Evolutionary conservation across 2,113 vertebrate species (phyloP).

Genomic region (Calypte anna): DNA sequence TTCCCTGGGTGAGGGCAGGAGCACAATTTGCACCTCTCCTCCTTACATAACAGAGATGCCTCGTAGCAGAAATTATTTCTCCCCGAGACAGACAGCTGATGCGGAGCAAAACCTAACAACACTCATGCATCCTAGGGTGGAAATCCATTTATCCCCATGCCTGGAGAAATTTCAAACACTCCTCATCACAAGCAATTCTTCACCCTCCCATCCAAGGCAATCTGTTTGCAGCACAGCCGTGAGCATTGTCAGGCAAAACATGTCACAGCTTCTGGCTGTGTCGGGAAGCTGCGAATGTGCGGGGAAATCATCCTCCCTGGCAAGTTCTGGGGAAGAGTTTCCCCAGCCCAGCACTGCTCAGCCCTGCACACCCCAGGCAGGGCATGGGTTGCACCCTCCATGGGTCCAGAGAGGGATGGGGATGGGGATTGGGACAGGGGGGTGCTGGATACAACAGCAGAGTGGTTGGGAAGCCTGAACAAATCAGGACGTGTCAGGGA

Average conservation of each 20-base stretch:
- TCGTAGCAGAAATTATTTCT: not conserved
- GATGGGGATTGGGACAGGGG: not conserved
- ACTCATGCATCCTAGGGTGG: not conserved
- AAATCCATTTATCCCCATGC: not conserved
- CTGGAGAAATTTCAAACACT: not conserved
- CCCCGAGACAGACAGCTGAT: not conserved
- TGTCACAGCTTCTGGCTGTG: slow-evolving; percentile 35
- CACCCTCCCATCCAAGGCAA: not conserved
- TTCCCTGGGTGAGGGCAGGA: not conserved
- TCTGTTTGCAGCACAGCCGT: slow-evolving; percentile 1
- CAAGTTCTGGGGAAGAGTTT: slow-evolving; percentile 58
- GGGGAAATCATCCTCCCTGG: not conserved
- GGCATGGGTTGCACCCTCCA: slow-evolving; percentile 77
- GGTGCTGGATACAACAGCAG: not conserved
- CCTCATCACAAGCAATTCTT: not conserved
- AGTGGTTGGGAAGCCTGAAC: not conserved
- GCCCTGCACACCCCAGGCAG: slow-evolving; percentile 46
- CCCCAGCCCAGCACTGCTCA: not conserved
- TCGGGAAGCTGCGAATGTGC: slow-evolving; percentile 4
- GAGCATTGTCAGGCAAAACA: not conserved
- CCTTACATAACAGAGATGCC: slow-evolving; percentile 31
- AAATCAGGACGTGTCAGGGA: not conserved
- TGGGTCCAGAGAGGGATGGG: slow-evolving; percentile 56
- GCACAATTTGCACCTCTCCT: not conserved
- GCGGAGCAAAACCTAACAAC: not conserved